Base-by-base conservation (phyloP, 2,797 vertebrate genomes). In the Onychomys leucogaster region DNA sequence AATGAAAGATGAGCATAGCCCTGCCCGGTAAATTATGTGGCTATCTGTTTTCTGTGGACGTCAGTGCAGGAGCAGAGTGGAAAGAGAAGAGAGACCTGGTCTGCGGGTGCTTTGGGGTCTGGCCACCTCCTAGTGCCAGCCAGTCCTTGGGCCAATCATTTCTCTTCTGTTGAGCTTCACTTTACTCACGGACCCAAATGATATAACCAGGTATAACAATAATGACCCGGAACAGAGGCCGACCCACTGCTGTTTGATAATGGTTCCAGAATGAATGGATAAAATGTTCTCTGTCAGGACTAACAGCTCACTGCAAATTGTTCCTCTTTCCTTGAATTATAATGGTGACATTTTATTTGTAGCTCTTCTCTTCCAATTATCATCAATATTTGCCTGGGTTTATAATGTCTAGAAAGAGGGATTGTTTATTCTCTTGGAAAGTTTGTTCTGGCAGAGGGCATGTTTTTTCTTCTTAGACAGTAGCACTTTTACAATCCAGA, bases 311-410 rank as follows among this genome's bases (percentile, higher is more conserved):
- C 17, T n/a, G 23, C 4, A 25, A 67, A 69, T 1, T 52, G 84
- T 92, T 89, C 94, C 49, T 78, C 67, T 29, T 75, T 61, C 37
- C 37, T 25, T 61, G 37, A 90, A 96, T 89, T 1, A 5, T 52
- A 97, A 55, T 71, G 77, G 49, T 97, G 97, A 96, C 81, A 75
- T 82, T 96, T 92, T 63, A 87, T 96, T 90, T 90, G 27, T 23
- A 95, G 49, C 34, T 97, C 41, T 97, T 92, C 23, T 96, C 41
- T 97, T 88, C 94, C 90, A 98, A 96, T 91, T 97, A 95, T 94
- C 91, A 98, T 92, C 93, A 96, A 23, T 16, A 83, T 37, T 0
- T 5, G 91, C 89, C 63, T 77, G 52, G 82, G 85, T 97, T 97
- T 89, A 97, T 0, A 9, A 90, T 75, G 63, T 69, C 57, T 7